Percentiles rank a stretch among this genome's conserved stretches.
These are phyloP conservation scores for Poecilia velifera DNA, from an alignment of 2,797 vertebrate genomes.

Conservation along the genomic window DNA sequence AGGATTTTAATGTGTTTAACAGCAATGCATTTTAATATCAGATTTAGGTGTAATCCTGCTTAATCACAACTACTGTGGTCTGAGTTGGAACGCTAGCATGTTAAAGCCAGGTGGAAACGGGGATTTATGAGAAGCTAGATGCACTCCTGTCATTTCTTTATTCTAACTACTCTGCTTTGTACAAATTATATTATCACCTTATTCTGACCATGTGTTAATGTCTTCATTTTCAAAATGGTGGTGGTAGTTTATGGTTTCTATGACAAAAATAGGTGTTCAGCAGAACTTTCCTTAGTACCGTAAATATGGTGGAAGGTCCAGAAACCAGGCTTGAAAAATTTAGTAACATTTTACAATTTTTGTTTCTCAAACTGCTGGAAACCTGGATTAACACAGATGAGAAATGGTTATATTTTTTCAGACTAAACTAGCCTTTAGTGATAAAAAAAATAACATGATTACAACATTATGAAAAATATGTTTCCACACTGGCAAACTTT, in stretches of 20 bases:
- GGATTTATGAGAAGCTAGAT: slow-evolving; percentile 32
- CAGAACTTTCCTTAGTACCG: background rate
- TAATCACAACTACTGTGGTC: slow-evolving; percentile 46
- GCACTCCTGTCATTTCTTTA: slow-evolving; percentile 9
- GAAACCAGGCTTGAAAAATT: background rate
- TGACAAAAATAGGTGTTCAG: background rate
- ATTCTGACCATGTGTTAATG: background rate
- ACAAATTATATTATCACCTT: background rate
- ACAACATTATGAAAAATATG: background rate
- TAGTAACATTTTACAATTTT: background rate
- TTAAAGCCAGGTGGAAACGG: slow-evolving; percentile 42
- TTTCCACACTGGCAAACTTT: background rate
- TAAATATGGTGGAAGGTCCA: background rate
- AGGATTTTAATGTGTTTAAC: slow-evolving; percentile 41
- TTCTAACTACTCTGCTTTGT: slow-evolving; percentile 7
- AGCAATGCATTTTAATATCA: slow-evolving; percentile 56
- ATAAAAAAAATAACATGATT: background rate
- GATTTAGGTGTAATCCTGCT: slow-evolving; percentile 62
- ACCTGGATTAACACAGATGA: background rate
- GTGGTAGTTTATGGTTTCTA: background rate
- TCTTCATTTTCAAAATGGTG: background rate
- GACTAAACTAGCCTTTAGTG: background rate
- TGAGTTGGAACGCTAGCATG: slow-evolving; percentile 41
- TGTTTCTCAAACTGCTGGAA: background rate
- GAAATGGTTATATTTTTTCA: background rate